These are phyloP conservation scores for Clusia tigrina DNA, from an alignment of 2,888 invertebrate genomes.

Conservation along the genomic window DNA sequence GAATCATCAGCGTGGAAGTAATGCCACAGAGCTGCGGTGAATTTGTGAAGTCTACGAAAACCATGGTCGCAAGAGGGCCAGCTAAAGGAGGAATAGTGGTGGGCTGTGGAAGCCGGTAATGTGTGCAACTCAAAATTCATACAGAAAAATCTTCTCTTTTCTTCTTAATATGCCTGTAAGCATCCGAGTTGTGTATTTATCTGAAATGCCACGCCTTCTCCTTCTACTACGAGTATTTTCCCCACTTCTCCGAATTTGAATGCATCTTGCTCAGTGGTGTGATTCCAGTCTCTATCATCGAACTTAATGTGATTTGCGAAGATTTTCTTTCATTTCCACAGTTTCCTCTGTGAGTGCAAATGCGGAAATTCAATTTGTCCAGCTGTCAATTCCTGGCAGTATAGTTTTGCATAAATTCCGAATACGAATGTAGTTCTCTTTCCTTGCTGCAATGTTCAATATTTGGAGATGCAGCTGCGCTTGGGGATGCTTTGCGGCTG, in stretches of 20 bases:
- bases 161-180: too few species aligned
- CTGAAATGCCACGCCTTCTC: too few species aligned
- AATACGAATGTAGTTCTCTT: too few species aligned
- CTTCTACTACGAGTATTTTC: too few species aligned
- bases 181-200: too few species aligned
- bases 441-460: too few species aligned
- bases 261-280: not conserved
- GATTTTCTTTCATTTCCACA: slow-evolving; percentile 31
- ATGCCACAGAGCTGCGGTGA: slow-evolving; percentile 7
- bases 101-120: not conserved
- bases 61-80: not conserved
- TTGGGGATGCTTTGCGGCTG: too few species aligned
- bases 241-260: not conserved
- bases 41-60: not conserved
- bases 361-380: slow-evolving; percentile 42
- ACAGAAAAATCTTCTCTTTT: not conserved
- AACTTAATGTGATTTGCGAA: not conserved
- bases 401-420: too few species aligned
- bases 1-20: slow-evolving; percentile 31
- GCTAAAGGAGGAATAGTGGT: not conserved
- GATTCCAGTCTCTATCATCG: not conserved
- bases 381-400: slow-evolving; percentile 30
- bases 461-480: too few species aligned
- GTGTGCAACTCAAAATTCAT: not conserved
- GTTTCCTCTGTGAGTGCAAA: slow-evolving; percentile 18